These are phyloP conservation scores for Dolichotis patagonum DNA, from an alignment of 2,113 vertebrate species.

Conservation along the genomic window DNA sequence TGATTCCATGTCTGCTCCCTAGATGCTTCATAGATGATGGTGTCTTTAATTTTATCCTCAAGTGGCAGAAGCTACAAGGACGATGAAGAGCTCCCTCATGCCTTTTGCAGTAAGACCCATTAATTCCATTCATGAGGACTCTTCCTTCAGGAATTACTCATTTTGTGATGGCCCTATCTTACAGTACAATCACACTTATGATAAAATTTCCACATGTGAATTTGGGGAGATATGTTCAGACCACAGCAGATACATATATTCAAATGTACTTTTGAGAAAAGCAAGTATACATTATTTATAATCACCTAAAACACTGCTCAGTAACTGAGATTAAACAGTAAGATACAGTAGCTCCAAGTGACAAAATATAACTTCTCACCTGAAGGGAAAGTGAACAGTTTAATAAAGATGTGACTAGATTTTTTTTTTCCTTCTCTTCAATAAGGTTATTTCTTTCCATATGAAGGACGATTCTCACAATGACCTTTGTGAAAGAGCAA, in stretches of 20 bases:
- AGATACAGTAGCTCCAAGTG: not conserved
- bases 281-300: constrained; percentile 30
- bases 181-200: no score
- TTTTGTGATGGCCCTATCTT: not conserved
- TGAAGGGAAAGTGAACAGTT: constrained; percentile 22
- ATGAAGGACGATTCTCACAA: constrained; percentile 57
- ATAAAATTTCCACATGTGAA: not conserved
- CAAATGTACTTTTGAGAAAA: constrained; percentile 42
- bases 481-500: constrained; percentile 58
- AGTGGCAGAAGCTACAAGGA: not conserved
- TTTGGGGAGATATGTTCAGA: not conserved
- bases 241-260: not conserved
- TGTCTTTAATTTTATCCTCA: not conserved
- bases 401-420: constrained; percentile 32
- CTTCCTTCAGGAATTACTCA: not conserved
- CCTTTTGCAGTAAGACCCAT: no score
- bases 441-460: constrained; percentile 44
- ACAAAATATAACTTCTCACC: not conserved
- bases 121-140: not conserved
- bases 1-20: not conserved
- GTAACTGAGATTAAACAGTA: constrained; percentile 15
- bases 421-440: not conserved
- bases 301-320: constrained; percentile 1
- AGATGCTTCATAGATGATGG: not conserved
- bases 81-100: accelerated